Conservation (phyloP, 2,888 invertebrate genomes). For the Phrixothrix hirtus region DNA sequence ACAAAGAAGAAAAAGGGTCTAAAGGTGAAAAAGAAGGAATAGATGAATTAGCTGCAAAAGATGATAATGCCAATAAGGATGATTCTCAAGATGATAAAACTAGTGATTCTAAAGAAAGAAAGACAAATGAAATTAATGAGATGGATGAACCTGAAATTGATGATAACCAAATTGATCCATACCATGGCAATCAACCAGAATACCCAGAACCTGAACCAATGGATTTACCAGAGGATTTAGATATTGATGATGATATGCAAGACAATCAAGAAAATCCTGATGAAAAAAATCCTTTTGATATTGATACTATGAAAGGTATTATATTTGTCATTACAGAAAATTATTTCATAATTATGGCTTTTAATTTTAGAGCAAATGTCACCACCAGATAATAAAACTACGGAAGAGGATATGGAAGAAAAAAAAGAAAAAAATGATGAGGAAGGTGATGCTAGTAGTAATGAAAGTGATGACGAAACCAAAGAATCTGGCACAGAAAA, state of each 20-base stretch:
- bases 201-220: constrained; percentile 83
- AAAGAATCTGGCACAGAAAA: constrained; percentile 41
- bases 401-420: constrained; percentile 39
- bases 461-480: constrained; percentile 51
- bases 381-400: constrained; percentile 44
- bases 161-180: constrained; percentile 81
- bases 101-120: constrained; percentile 60
- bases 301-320: constrained; percentile 77
- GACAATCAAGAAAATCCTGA: constrained; percentile 66
- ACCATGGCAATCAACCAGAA: constrained; percentile 77
- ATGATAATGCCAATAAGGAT: constrained; percentile 53
- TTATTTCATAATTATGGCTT: background rate
- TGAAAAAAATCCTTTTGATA: constrained; percentile 84
- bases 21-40: constrained; percentile 66
- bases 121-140: constrained; percentile 71
- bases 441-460: constrained; percentile 51
- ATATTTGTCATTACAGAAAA: background rate
- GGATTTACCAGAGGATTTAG: constrained; percentile 85
- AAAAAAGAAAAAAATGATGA: constrained; percentile 42
- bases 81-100: constrained; percentile 55
- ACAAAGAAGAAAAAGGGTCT: constrained; percentile 56
- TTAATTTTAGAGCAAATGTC: constrained; percentile 40
- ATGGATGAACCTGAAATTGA: constrained; percentile 79
- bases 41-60: constrained; percentile 78
- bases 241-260: constrained; percentile 73